Base-by-base conservation (phyloP, 2,797 vertebrate species). In the Pelobates cultripes region DNA sequence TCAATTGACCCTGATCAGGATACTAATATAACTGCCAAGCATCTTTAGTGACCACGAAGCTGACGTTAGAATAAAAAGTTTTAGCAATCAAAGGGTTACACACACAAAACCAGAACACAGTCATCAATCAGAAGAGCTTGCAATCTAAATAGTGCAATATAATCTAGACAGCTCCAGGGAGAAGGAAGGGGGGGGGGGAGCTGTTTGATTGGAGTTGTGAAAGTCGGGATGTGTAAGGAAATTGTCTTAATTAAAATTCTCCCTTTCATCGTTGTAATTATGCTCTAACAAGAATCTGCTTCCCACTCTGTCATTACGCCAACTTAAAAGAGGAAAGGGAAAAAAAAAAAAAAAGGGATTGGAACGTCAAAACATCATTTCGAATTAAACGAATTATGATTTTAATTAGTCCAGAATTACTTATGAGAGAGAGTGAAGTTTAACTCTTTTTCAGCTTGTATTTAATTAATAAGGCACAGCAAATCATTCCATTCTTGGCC, bases 251-350 rank as follows among this genome's bases (percentile, higher is more conserved):
- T 95, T 94, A 96, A 96, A 92, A 93, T 92, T 91, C 87, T 93
- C 90, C 83, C 93, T 96, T 95, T 95, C 94, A 95, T 95, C 94
- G 93, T 84, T 88, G 91, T 95, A 96, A 96, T 95, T 96, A 95
- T 93, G 94, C 94, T 94, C 93, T 91, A 91, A 90, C 88, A 88
- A 28, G 88, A 88, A 10, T 89, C 90, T 87, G 87, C 90, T 87
- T 87, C 3, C 44, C 83, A 69, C 84, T 87, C 89, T 92, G 90
- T 90, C 90, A 91, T 88, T 0, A 12, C 79, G 91, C 91, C 91
- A 91, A 87, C 77, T 79, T 84, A 84, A 84, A 84, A 83, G 81
- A 70, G 55, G 70, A 78, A 77, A 63, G 86, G 85, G 83, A 83
- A 70, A 85, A 12, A 15, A 57, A 14, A 57, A 57, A 14, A 86